Conservation (phyloP, 2,888 invertebrate genomes). For the Nebria brevicollis region DNA sequence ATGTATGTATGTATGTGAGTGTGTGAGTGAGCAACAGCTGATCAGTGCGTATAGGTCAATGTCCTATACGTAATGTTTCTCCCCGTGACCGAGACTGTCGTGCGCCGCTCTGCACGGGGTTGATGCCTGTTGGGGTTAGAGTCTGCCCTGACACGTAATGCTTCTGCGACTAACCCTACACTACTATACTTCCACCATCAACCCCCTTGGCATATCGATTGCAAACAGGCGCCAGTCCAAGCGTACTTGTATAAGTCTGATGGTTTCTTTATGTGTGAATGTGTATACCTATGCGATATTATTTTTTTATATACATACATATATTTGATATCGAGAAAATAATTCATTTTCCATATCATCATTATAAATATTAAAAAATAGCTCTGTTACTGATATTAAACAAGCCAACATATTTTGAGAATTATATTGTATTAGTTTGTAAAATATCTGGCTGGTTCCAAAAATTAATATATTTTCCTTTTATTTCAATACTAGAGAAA, state of each 20-base stretch:
- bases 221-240: conserved; percentile 38
- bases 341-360: background rate
- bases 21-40: conserved; percentile 1
- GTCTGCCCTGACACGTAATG: conserved; percentile 1
- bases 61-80: conserved; percentile 18
- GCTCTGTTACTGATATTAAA: too few species aligned
- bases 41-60: conserved; percentile 16
- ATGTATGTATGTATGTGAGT: too few species aligned
- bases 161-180: conserved; percentile 19
- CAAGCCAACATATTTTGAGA: too few species aligned
- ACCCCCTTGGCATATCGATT: conserved; percentile 33
- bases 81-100: conserved; percentile 1
- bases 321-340: background rate
- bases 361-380: too few species aligned
- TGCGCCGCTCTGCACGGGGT: conserved; percentile 7
- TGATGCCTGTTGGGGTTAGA: conserved; percentile 28
- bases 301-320: background rate
- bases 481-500: background rate
- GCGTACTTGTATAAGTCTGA: conserved; percentile 17
- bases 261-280: background rate
- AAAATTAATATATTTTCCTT: too few species aligned
- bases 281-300: background rate
- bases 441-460: too few species aligned
- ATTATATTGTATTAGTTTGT: too few species aligned
- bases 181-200: conserved; percentile 17